Percentiles rank a stretch among this genome's conserved stretches.
These are phyloP conservation scores for Tyrophagus putrescentiae DNA, from an alignment of 1,140 invertebrate genomes.

Conservation along the genomic window DNA sequence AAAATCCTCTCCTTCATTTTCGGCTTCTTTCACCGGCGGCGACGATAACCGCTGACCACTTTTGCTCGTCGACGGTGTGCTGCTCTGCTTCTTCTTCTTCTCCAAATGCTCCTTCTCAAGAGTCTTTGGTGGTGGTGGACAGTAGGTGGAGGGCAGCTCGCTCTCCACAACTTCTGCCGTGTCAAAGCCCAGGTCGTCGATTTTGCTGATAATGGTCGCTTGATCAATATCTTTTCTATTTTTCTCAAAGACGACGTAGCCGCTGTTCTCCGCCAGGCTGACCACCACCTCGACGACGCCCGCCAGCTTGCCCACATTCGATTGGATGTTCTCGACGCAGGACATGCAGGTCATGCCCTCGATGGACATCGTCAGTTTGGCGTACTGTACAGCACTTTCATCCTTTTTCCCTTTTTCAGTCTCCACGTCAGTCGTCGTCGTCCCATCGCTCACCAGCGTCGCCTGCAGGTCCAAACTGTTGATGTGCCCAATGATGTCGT, in stretches of 20 bases:
- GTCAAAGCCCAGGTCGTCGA: conserved; percentile 35
- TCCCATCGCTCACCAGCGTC: not conserved
- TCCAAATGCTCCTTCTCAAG: no score
- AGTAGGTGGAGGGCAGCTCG: no score
- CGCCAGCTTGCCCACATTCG: conserved; percentile 40
- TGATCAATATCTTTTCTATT: conserved; percentile 23
- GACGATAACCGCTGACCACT: not conserved
- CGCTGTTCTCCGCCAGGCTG: conserved; percentile 30
- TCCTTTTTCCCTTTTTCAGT: not conserved
- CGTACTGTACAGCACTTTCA: not conserved
- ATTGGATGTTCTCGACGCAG: conserved; percentile 61
- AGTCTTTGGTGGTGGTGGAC: no score
- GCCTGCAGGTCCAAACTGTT: conserved; percentile 34
- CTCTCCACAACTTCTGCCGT: not conserved
- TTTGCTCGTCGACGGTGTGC: not conserved
- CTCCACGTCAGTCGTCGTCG: not conserved
- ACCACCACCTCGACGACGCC: conserved; percentile 52
- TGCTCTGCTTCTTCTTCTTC: not conserved
- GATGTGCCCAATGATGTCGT: conserved; percentile 31
- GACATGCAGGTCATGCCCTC: conserved; percentile 67
- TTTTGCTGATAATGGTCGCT: conserved; percentile 29
- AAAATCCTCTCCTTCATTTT: no score
- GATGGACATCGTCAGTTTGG: conserved; percentile 36
- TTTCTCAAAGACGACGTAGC: conserved; percentile 29
- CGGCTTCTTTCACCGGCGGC: no score